Percentiles rank a stretch among this genome's conserved stretches.
Evolutionary conservation across 2,888 invertebrate species (phyloP).

Genomic region (Phania funesta): DNA sequence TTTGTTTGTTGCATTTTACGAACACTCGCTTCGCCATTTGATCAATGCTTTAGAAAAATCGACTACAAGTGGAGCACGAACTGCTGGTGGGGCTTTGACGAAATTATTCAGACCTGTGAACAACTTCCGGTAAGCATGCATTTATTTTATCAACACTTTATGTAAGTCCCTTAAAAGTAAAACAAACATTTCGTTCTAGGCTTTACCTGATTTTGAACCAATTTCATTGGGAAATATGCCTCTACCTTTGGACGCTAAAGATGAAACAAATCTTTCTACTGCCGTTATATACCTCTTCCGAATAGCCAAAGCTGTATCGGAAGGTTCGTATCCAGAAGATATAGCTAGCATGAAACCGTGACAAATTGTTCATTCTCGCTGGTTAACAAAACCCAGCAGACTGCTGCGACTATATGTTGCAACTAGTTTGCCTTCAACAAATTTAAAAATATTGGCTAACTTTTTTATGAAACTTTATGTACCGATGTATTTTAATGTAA

Average conservation of each 20-base stretch:
- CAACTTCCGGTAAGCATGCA: background rate
- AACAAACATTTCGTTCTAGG: background rate
- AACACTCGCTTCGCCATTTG: constrained; percentile 20
- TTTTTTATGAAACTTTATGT: constrained; percentile 20
- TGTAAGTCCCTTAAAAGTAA: background rate
- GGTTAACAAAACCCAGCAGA: constrained; percentile 10
- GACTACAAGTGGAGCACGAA: constrained; percentile 4
- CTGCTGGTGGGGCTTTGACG: background rate
- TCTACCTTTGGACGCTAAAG: background rate
- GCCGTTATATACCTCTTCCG: background rate
- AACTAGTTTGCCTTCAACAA: constrained; percentile 21
- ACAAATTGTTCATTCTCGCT: background rate
- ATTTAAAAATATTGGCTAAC: constrained; percentile 24
- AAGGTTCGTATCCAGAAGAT: constrained; percentile 22
- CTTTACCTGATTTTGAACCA: background rate
- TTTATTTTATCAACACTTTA: background rate
- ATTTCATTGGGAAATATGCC: background rate
- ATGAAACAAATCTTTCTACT: background rate
- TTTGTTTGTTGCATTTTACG: constrained; percentile 14
- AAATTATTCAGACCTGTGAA: constrained; percentile 9
- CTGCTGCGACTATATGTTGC: constrained; percentile 8
- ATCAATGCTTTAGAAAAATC: constrained; percentile 8
- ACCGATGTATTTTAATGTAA: constrained; percentile 18
- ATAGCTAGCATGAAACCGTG: constrained; percentile 23
- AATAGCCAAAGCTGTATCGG: constrained; percentile 16